Evolutionary conservation across 2,113 vertebrate genomes (phyloP).

Genomic region (Piaya cayana): DNA sequence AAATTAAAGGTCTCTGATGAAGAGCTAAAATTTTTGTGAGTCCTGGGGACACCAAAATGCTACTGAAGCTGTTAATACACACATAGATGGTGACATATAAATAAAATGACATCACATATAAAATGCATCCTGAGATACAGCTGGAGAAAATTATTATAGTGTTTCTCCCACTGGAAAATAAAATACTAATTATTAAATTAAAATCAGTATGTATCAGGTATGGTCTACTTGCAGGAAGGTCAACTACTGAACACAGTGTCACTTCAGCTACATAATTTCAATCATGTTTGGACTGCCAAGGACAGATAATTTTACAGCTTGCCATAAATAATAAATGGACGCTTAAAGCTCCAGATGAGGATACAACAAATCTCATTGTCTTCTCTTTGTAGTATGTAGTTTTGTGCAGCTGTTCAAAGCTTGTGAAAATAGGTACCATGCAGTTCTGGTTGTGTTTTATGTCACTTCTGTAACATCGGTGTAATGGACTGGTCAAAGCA

Average conservation of each 20-base stretch:
- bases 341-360: not conserved
- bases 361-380: not conserved
- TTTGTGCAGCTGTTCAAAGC: slow-evolving; percentile 15
- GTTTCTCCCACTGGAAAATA: not conserved
- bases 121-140: not conserved
- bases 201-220: not conserved
- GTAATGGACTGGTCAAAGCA: slow-evolving; percentile 3
- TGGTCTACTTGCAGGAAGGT: not conserved
- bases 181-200: not conserved
- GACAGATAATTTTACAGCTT: not conserved
- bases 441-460: not conserved
- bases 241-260: not conserved
- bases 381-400: not conserved
- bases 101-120: not conserved
- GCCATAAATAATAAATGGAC: slow-evolving; percentile 14
- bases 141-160: not conserved
- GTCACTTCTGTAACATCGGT: not conserved
- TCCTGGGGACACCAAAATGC: not conserved
- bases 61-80: not conserved
- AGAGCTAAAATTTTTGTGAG: not conserved
- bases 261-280: not conserved
- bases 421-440: not conserved
- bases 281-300: not conserved
- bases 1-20: not conserved
- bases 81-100: not conserved